Conservation (phyloP, 2,797 vertebrate genomes). For the Scyliorhinus canicula region DNA sequence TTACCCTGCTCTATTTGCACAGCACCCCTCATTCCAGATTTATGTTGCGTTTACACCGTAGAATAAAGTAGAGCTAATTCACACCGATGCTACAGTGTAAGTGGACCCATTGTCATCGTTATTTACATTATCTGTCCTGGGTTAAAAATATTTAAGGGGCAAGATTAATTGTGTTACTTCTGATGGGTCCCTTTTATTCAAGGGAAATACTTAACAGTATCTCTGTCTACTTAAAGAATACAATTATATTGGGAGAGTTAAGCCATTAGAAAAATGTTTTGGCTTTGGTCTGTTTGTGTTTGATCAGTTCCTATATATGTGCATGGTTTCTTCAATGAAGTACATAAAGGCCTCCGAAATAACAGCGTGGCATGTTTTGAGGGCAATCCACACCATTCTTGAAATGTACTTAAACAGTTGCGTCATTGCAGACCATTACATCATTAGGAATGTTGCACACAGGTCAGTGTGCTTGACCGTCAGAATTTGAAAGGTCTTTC, state of each 20-base stretch:
- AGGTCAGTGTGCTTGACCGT: conserved; percentile 24
- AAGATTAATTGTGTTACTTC: not conserved
- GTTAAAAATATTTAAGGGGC: not conserved
- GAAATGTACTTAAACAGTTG: conserved; percentile 9
- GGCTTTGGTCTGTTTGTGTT: not conserved
- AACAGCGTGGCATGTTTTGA: not conserved
- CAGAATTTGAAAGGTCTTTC: conserved; percentile 30
- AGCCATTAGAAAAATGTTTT: not conserved
- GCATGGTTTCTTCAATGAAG: not conserved
- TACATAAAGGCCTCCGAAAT: not conserved
- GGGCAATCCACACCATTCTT: not conserved
- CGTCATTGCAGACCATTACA: not conserved
- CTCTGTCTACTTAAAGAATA: not conserved
- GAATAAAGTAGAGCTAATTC: not conserved
- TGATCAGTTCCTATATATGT: not conserved
- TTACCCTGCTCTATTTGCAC: not conserved
- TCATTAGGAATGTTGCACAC: conserved; percentile 28
- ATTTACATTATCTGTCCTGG: not conserved
- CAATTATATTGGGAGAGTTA: not conserved
- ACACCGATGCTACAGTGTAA: not conserved
- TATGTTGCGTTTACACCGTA: not conserved
- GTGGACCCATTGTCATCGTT: not conserved
- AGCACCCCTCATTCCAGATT: not conserved
- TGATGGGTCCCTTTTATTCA: not conserved
- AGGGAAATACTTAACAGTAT: not conserved